Evolutionary conservation across 1,140 invertebrate genomes (phyloP).

Genomic region (Megalonaias nervosa): DNA sequence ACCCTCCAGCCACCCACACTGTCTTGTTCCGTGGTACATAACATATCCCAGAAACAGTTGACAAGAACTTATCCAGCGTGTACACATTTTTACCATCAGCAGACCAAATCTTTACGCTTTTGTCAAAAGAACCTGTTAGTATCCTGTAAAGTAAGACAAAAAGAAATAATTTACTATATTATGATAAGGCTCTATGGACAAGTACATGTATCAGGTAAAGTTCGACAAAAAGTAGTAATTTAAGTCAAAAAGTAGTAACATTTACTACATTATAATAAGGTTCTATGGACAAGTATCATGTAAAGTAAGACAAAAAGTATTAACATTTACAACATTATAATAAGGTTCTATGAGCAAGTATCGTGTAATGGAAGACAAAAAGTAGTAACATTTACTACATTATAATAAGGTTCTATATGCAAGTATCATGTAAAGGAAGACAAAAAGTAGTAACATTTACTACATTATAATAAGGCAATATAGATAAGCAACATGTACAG

Average conservation of each 20-base stretch:
- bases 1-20: constrained; percentile 67
- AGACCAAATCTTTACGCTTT: constrained; percentile 71
- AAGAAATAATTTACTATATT: constrained; percentile 1
- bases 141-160: constrained; percentile 56
- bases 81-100: constrained; percentile 69
- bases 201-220: too few relatives aligned
- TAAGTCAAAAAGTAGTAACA: neutral
- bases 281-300: constrained; percentile 56
- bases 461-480: too few relatives aligned
- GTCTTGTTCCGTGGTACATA: constrained; percentile 69
- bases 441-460: constrained; percentile 3
- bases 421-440: constrained; percentile 59
- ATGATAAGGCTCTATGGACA: too few relatives aligned
- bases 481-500: too few relatives aligned
- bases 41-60: constrained; percentile 68
- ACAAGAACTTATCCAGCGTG: constrained; percentile 66
- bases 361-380: constrained; percentile 47
- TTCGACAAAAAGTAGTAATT: too few relatives aligned
- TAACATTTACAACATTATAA: neutral
- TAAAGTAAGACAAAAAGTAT: constrained; percentile 11
- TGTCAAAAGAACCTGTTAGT: constrained; percentile 71
- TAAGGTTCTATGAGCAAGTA: too few relatives aligned
- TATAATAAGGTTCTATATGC: too few relatives aligned
- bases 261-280: neutral
- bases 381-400: neutral